A percentile compares a stretch with the other conserved stretches of the same genome.
These are phyloP conservation scores for Hippopotamyrus pictus DNA, from an alignment of 2,797 vertebrate genomes.

Conservation along the genomic window DNA sequence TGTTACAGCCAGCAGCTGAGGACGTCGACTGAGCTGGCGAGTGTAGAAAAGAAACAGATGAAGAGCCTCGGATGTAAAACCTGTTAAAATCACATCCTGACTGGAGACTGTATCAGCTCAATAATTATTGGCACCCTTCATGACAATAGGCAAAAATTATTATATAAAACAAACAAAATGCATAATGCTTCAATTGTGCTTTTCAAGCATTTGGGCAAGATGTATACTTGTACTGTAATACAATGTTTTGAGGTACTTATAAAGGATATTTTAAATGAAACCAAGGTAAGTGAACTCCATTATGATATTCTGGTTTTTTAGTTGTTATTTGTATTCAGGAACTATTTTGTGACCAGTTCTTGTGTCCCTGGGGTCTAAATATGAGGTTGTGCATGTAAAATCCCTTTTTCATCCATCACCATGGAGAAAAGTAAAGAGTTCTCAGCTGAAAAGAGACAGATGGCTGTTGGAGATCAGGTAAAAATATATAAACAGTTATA, in stretches of 20 bases:
- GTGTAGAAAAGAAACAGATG: not conserved
- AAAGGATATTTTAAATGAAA: not conserved
- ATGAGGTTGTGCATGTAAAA: not conserved
- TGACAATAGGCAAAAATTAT: not conserved
- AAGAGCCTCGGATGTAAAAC: not conserved
- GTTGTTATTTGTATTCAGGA: not conserved
- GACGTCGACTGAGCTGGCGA: not conserved
- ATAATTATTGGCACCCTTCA: not conserved
- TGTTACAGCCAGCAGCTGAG: not conserved
- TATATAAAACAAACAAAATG: not conserved
- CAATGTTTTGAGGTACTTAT: not conserved
- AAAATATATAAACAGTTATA: not conserved
- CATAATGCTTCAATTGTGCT: not conserved
- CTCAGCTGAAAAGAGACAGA: not conserved
- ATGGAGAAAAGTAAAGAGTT: not conserved
- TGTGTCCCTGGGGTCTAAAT: not conserved
- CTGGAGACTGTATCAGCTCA: not conserved
- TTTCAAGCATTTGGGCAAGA: not conserved
- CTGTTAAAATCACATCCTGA: not conserved
- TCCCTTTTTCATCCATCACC: not conserved
- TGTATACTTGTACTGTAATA: not conserved
- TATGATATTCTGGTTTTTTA: not conserved
- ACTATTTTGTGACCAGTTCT: not conserved
- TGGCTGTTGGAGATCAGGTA: not conserved
- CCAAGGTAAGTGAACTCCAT: not conserved